Evolutionary conservation across 2,888 invertebrate genomes (phyloP), one percentile per base, ranked within the genome.

Genomic region (Caenorhabditis sulstoni): DNA sequence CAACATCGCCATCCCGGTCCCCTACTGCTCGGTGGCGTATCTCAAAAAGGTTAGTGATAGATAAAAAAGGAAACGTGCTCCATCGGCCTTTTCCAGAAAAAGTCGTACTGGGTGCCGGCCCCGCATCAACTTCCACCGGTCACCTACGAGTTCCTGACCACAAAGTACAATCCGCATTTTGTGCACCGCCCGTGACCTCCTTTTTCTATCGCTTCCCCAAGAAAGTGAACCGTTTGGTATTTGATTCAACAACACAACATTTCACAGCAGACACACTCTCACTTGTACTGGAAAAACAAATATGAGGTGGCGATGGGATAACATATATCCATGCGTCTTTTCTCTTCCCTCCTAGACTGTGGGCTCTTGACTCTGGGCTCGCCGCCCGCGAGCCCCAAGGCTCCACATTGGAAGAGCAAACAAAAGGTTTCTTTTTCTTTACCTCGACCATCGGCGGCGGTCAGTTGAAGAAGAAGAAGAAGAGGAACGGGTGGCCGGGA

Each of bases 1-100:
- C 16, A 53, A 81, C 18, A 82, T 86, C 29, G 75, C 79, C 0
- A 61, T 77, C 29, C 71, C 77, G 4, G 80, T 84, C 11, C 84
- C 84, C 1, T 82, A 81, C 70, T 84, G 84, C 45, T 50, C 81
- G n/a, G 20, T 74, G 7, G 80, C 79, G 4, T 70, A 71, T 52
- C 44, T 84, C n/a, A 73, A 81, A 50, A 73, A 59, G 53, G 67
- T 57, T 7, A 1, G 44, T 55, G 1, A 0, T 9, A 23, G n/a
- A n/a, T n/a, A n/a, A n/a, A n/a, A n/a, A n/a, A n/a, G n/a, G n/a
- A n/a, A n/a, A n/a, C n/a, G n/a, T n/a, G n/a, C n/a, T n/a, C n/a
- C n/a, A n/a, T n/a, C n/a, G n/a, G n/a, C n/a, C n/a, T n/a, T n/a
- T 70, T 65, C 22, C 50, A 74, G 71, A 80, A 65, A 20, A 23